Base-by-base conservation (phyloP, 2,888 invertebrate species). In the Tachina fera region DNA sequence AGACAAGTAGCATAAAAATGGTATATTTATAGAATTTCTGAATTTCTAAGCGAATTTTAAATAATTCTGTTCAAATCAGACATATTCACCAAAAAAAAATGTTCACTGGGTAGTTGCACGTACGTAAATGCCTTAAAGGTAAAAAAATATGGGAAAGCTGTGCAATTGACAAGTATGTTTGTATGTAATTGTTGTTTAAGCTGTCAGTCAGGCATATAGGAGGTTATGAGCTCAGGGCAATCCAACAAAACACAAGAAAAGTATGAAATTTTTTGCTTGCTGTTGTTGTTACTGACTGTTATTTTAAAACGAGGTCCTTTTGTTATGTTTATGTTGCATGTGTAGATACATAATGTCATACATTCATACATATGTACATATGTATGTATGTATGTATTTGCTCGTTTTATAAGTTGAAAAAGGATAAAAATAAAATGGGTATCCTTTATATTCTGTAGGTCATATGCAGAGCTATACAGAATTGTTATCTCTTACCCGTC, bases 161-260 rank as follows among this genome's bases (percentile, higher is more conserved):
- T 31, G 71, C 76, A 85, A 71, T 84, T 84, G 84, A 84, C 77
- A 83, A 72, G 71, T 41, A 58, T 58, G 58, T 72, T 14, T 61
- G 39, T 14, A 43, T 65, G 65, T 63, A 13, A 53, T 16, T 31
- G 56, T 67, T 77, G 76, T 58, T 51, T 53, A 51, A 41, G 45
- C 72, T 70, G 61, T 53, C 67, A 68, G 68, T 9, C 51, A 58
- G 67, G 63, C 61, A 72, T 60, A 39, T 77, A 77, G 67, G 67
- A 71, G 76, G 45, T 71, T 45, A 60, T 67, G 16, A 61, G 60
- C 43, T 74, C 43, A 19, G 11, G 75, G 19, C 19, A 39, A 68
- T 43, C n/a, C 47, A 72, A 71, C 43, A 22, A 72, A 63, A 72
- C 68, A 74, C 19, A 53, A 70, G 6, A 58, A 74, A 70, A 51